Evolutionary conservation across 2,888 invertebrate genomes (phyloP), one percentile per base, ranked within the genome.

Genomic region (Bembecia ichneumoniformis): DNA sequence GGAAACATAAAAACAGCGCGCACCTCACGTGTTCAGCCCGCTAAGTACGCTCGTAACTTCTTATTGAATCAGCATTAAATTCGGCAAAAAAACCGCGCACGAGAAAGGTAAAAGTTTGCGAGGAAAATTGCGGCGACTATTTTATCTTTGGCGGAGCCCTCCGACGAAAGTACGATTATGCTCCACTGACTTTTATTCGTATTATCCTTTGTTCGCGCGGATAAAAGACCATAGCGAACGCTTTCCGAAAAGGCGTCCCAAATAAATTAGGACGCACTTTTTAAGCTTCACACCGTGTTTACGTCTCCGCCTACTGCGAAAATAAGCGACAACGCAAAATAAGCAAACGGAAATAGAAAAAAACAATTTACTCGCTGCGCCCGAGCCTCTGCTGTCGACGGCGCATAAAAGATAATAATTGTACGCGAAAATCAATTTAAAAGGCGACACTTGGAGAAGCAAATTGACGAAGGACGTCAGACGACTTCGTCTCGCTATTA

Each of bases 151-250:
- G 68, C 68, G 64, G 64, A 71, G 74, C 70, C 72, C 72, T 70
- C 71, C 56, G 61, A 63, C 60, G 64, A 66, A 67, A 73, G 72
- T 73, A 72, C 76, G 77, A 76, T 78, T 78, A 78, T 77, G 76
- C 77, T 75, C 68, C 71, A 74, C 77, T 78, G 77, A 72, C 73
- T 75, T 77, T 77, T 74, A 77, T 77, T 77, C 77, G 74, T 76
- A 77, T 77, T 78, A 76, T 78, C 77, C 78, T 79, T 77, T 78
- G 77, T 75, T 78, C 76, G 68, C 77, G 72, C 71, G 76, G 74
- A 78, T 80, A 74, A 76, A 75, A 71, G 73, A 75, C 71, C 73
- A 72, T 67, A 70, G 73, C 64, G 28, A 77, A 70, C 72, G 73
- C 68, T 77, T 78, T 71, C 67, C 68, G 62, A 74, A 78, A 74